Evolutionary conservation across 2,888 invertebrate genomes (phyloP).

Genomic region (Anticlea derivata): DNA sequence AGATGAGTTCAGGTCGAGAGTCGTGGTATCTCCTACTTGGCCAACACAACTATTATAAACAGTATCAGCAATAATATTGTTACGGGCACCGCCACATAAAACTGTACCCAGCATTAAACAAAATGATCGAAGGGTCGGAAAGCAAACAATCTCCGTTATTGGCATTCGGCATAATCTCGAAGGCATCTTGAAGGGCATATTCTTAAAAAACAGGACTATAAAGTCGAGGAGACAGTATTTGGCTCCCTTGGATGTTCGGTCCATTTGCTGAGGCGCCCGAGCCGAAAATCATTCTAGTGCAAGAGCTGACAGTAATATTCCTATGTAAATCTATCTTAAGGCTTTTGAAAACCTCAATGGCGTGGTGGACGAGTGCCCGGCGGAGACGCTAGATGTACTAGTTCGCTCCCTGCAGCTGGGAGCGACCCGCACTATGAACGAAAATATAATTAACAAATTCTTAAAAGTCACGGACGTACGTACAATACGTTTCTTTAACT

Average conservation of each 20-base stretch:
- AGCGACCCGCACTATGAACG: too few relatives aligned
- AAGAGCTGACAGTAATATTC: constrained; percentile 38
- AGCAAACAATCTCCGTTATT: constrained; percentile 39
- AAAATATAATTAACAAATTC: too few relatives aligned
- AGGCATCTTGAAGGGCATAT: constrained; percentile 31
- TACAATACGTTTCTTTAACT: too few relatives aligned
- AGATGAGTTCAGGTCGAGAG: too few relatives aligned
- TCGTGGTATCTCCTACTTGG: too few relatives aligned
- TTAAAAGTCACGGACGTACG: too few relatives aligned
- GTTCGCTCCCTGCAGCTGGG: too few relatives aligned
- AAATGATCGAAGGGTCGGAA: constrained; percentile 27
- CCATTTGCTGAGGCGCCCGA: constrained; percentile 53
- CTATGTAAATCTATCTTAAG: not conserved
- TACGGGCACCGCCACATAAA: constrained; percentile 18
- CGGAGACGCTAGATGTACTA: too few relatives aligned
- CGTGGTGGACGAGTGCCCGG: too few relatives aligned
- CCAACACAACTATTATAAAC: too few relatives aligned
- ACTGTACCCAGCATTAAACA: constrained; percentile 19
- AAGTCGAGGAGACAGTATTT: constrained; percentile 48
- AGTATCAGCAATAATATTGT: constrained; percentile 11
- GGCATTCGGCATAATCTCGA: constrained; percentile 30
- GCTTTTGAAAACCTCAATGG: too few relatives aligned
- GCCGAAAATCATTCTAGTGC: constrained; percentile 62
- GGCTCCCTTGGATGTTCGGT: constrained; percentile 42
- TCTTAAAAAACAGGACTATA: constrained; percentile 51